Evolutionary conservation across 2,888 invertebrate species (phyloP).

Genomic region (Ornithoptera priamus): DNA sequence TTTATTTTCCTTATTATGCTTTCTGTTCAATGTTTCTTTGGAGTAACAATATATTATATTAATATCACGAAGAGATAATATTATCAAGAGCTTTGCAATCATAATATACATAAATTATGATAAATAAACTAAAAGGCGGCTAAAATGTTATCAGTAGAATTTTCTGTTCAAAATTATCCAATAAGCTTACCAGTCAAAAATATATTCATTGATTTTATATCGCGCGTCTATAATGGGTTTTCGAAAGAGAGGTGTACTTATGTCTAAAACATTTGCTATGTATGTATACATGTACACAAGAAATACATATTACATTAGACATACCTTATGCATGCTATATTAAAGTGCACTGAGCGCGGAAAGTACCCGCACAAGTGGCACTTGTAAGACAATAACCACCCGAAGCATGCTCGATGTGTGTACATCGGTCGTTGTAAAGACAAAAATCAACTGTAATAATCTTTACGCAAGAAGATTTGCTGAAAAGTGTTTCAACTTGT

Average conservation of each 20-base stretch:
- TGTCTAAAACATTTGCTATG: too few relatives aligned
- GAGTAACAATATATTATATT: too few relatives aligned
- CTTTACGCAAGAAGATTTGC: neutral
- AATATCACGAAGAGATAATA: too few relatives aligned
- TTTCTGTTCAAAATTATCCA: too few relatives aligned
- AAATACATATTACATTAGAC: slow-evolving; percentile 5
- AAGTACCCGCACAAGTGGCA: neutral
- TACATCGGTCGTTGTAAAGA: neutral
- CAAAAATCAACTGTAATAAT: neutral
- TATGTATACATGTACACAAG: too few relatives aligned
- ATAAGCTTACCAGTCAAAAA: neutral
- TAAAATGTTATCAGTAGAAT: too few relatives aligned
- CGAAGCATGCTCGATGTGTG: neutral
- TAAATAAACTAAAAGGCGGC: too few relatives aligned
- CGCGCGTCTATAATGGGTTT: neutral
- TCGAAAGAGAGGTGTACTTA: too few relatives aligned
- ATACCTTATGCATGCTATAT: neutral
- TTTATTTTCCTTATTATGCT: too few relatives aligned
- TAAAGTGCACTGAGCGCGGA: slow-evolving; percentile 10
- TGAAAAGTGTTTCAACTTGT: neutral
- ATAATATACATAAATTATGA: too few relatives aligned
- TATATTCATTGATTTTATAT: neutral
- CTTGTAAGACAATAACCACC: slow-evolving; percentile 1
- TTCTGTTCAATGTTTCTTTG: too few relatives aligned
- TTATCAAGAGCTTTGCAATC: too few relatives aligned